Evolutionary conservation across 2,888 invertebrate genomes (phyloP).

Genomic region (Leptinotarsa tumamoca): DNA sequence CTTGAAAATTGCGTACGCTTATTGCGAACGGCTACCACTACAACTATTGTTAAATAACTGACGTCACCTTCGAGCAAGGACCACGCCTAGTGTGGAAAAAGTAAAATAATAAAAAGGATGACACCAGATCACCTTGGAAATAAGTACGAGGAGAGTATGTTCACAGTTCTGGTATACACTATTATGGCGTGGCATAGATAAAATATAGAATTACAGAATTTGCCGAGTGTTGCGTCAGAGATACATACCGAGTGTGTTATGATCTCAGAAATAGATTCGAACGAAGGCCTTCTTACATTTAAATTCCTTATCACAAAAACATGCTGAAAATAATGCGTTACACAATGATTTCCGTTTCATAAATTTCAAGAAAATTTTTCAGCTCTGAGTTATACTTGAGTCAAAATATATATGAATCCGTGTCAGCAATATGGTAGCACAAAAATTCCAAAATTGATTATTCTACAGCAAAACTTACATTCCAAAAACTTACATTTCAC

Average conservation of each 20-base stretch:
- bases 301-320: no score
- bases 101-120: constrained; percentile 53
- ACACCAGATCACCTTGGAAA: constrained; percentile 57
- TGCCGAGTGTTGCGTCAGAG: constrained; percentile 14
- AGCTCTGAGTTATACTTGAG: no score
- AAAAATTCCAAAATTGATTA: no score
- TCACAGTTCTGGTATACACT: constrained; percentile 7
- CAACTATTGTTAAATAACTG: constrained; percentile 25
- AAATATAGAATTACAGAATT: constrained; percentile 20
- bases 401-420: no score
- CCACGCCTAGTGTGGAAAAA: constrained; percentile 44
- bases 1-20: constrained; percentile 10
- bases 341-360: no score
- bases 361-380: no score
- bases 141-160: constrained; percentile 26
- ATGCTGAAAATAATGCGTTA: no score
- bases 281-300: no score
- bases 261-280: background rate
- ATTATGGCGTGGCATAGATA: constrained; percentile 17
- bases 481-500: no score
- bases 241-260: constrained; percentile 12
- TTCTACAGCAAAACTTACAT: no score
- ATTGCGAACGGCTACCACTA: background rate
- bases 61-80: constrained; percentile 26
- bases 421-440: no score